Evolutionary conservation across 2,113 vertebrate genomes (phyloP).

Genomic region (Lasiurus cinereus): DNA sequence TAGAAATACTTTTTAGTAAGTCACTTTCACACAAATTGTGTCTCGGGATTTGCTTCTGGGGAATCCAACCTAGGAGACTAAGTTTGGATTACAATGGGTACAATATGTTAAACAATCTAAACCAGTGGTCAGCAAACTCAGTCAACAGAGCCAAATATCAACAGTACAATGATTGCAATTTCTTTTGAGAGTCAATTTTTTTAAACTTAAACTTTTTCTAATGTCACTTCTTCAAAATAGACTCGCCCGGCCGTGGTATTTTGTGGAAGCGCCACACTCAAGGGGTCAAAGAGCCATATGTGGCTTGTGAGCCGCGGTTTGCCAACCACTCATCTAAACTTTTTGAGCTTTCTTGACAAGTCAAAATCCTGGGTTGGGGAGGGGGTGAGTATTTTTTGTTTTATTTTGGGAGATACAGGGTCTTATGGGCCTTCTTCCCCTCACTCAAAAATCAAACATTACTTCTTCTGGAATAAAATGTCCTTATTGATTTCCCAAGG

Average conservation of each 20-base stretch:
- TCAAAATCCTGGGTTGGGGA: background rate
- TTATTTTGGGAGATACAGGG: background rate
- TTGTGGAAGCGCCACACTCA: too few species aligned
- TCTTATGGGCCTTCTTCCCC: background rate
- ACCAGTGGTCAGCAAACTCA: too few species aligned
- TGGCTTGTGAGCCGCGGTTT: too few species aligned
- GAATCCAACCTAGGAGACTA: background rate
- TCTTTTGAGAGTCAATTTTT: too few species aligned
- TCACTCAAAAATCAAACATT: background rate
- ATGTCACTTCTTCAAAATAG: too few species aligned
- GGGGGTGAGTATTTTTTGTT: background rate
- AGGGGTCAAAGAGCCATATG: too few species aligned
- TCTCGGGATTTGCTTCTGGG: conserved; percentile 5
- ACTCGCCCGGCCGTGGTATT: too few species aligned
- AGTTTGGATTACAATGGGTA: background rate
- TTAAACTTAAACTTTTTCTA: too few species aligned
- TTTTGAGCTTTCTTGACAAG: background rate
- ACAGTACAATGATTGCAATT: too few species aligned
- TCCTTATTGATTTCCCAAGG: background rate
- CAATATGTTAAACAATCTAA: conserved; percentile 3
- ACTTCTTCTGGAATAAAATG: background rate
- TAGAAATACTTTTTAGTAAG: background rate
- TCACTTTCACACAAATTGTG: background rate
- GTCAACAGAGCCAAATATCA: too few species aligned
- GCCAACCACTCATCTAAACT: background rate